Conservation (phyloP, 2,113 vertebrate species). For the Pleuronectes platessa region DNA sequence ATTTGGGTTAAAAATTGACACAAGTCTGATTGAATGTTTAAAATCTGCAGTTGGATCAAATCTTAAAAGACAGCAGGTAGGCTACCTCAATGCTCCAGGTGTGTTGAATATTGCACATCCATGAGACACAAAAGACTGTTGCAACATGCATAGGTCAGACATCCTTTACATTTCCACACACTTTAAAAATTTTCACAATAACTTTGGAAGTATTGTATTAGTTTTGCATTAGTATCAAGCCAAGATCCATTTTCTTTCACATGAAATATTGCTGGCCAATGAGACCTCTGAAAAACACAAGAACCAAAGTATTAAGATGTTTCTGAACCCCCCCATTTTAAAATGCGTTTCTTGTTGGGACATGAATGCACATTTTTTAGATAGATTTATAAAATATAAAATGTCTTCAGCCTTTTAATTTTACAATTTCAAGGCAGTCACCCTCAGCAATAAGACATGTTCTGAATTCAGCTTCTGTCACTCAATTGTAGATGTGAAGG, state of each 20-base stretch:
- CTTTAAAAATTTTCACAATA: constrained; percentile 2
- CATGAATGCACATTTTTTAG: constrained; percentile 17
- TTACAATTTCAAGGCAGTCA: not conserved
- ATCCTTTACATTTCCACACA: constrained; percentile 46
- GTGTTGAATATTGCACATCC: constrained; percentile 55
- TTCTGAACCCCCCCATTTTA: not conserved
- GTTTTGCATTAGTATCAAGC: constrained; percentile 32
- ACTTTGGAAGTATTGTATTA: constrained; percentile 36
- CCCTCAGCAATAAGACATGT: constrained; percentile 7
- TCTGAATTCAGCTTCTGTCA: constrained; percentile 5
- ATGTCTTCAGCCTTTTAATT: constrained; percentile 19
- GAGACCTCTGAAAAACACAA: constrained; percentile 19
- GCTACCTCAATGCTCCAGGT: constrained; percentile 21
- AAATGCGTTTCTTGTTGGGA: constrained; percentile 14
- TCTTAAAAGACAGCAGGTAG: constrained; percentile 31
- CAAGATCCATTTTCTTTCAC: constrained; percentile 19
- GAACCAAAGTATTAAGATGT: constrained; percentile 7
- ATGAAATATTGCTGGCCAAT: constrained; percentile 28
- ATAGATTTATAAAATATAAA: constrained; percentile 41
- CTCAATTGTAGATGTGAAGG: constrained; percentile 21
- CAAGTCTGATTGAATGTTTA: constrained; percentile 41
- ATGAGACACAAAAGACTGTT: constrained; percentile 52
- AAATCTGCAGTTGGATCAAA: constrained; percentile 33
- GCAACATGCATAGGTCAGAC: constrained; percentile 62
- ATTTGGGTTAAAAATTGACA: constrained; percentile 61